These are phyloP conservation scores for Hippolais icterina DNA, from an alignment of 2,113 vertebrate genomes.

Conservation along the genomic window DNA sequence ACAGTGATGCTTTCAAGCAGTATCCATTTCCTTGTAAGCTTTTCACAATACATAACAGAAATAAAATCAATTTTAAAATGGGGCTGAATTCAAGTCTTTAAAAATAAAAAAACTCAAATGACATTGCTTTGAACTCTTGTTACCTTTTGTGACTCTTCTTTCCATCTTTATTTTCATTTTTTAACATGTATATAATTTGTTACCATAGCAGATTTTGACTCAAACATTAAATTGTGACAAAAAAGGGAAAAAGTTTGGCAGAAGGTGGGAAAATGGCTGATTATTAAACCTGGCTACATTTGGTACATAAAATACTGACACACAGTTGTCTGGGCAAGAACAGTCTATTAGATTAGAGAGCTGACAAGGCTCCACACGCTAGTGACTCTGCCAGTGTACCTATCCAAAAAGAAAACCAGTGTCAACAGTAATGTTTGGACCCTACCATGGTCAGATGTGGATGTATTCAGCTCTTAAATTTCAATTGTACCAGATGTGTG, in stretches of 20 bases:
- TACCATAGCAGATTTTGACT: constrained; percentile 51
- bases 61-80: constrained; percentile 18
- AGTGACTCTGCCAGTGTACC: constrained; percentile 48
- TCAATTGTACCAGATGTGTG: constrained; percentile 55
- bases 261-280: background rate
- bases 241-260: constrained; percentile 38
- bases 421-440: constrained; percentile 62
- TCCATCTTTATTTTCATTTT: constrained; percentile 42
- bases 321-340: constrained; percentile 64
- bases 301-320: constrained; percentile 61
- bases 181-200: constrained; percentile 46
- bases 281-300: constrained; percentile 59
- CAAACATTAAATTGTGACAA: constrained; percentile 29
- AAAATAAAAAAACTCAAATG: constrained; percentile 17
- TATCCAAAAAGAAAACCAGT: constrained; percentile 58
- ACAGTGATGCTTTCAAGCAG: background rate
- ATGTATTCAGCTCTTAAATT: constrained; percentile 55
- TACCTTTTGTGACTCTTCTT: constrained; percentile 57
- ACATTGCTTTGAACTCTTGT: constrained; percentile 47
- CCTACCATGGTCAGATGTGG: constrained; percentile 22
- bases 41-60: constrained; percentile 6
- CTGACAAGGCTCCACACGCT: constrained; percentile 48
- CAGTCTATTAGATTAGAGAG: constrained; percentile 68
- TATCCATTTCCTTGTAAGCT: background rate
- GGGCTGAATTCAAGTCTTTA: constrained; percentile 19